Evolutionary conservation across 2,113 vertebrate genomes (phyloP).

Genomic region (Xyrauchen texanus): DNA sequence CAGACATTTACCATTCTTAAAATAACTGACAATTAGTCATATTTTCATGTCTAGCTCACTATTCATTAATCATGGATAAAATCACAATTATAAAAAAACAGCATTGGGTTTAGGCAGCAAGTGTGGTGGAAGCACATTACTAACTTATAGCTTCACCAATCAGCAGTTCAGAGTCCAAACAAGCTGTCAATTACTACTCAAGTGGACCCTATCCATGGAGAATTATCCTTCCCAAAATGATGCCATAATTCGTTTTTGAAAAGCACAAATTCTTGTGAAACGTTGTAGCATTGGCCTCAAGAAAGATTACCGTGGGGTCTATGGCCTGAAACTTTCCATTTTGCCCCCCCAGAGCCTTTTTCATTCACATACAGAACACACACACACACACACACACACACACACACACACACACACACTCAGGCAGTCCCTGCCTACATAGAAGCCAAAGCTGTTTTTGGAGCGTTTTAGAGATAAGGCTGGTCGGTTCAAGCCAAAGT

Average conservation of each 20-base stretch:
- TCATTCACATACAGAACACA: not conserved
- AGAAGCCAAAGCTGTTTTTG: constrained; percentile 70
- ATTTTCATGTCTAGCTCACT: constrained; percentile 50
- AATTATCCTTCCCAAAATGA: too few relatives aligned
- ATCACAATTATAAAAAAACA: constrained; percentile 50
- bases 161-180: constrained; percentile 24
- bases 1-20: too few relatives aligned
- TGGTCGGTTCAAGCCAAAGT: constrained; percentile 72
- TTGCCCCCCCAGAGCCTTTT: not conserved
- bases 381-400: constrained; percentile 15
- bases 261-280: not conserved
- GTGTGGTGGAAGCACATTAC: constrained; percentile 49
- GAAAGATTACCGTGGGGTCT: not conserved
- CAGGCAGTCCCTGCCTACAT: constrained; percentile 33
- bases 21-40: constrained; percentile 61
- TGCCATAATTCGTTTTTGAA: too few relatives aligned
- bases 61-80: constrained; percentile 54
- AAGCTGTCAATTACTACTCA: constrained; percentile 35
- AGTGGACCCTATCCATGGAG: not conserved
- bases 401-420: constrained; percentile 36
- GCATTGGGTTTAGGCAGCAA: constrained; percentile 57
- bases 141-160: constrained; percentile 47
- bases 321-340: not conserved
- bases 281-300: not conserved
- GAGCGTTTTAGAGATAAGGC: constrained; percentile 76